Evolutionary conservation across 2,888 invertebrate genomes (phyloP), one percentile per base, ranked within the genome.

Genomic region (Tinea semifulvella): DNA sequence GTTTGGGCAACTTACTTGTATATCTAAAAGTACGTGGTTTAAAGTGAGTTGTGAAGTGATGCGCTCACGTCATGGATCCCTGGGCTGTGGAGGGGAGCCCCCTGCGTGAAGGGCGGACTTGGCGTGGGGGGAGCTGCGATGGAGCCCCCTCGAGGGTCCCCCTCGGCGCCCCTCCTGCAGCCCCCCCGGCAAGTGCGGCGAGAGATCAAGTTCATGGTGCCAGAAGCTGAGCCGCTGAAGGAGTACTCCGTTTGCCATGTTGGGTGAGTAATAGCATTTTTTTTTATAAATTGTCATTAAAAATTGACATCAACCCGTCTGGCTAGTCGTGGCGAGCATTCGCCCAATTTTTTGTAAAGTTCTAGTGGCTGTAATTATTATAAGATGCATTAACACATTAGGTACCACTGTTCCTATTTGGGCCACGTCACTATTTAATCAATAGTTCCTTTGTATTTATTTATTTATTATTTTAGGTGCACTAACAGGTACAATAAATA

Each of bases 131-230:
- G 27, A 27, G 17, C 26, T 26, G 18, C 42, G 42, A 42, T 42
- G 42, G 28, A 19, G 19, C 31, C 43, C 25, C 43, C 18, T 25
- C 43, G 18, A 14, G 31, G 43, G 31, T 22, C 43, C 43, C 28
- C 31, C 31, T 18, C 43, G 22, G 31, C 28, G 20, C 28, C 20
- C 43, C 36, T 36, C 16, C 36, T 36, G 26, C 26, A 42, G n/a
- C 18, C 35, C 18, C 18, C 43, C 43, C 28, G 19, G 6, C 14
- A 7, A 13, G 31, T 43, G 43, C 28, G 43, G 13, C 27, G 28
- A 18, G 43, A 43, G 19, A 43, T 43, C 11, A 43, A 43, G 43
- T 43, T 43, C 43, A 28, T 28, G 3, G 20, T 43, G 19, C 43
- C 43, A 11, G 43, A 43, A 31, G 19, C 10, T 17, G 43, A 31